Base-by-base conservation (phyloP, 2,797 vertebrate genomes). In the Pterois miles region DNA sequence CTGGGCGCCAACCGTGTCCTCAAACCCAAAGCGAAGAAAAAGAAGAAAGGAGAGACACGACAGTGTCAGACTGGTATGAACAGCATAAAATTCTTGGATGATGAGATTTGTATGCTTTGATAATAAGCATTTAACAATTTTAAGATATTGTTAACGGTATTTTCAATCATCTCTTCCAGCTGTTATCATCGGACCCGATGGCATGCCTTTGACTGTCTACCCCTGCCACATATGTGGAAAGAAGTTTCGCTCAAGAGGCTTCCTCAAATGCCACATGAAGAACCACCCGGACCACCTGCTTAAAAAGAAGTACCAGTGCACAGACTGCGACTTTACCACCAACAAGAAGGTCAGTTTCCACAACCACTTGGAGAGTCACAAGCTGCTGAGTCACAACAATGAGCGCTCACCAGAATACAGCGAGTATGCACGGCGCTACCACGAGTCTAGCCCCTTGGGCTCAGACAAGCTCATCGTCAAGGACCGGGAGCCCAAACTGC, bases 171-270 rank as follows among this genome's bases (percentile, higher is more conserved):
- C 64, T 86, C 83, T 93, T 82, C 86, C 78, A 99, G 98, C 98
- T 91, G 99, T 99, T 92, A 99, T 99, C 83, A 99, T 99, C 71
- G 98, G 98, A 73, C 98, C 98, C 1, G 97, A 99, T 73, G 98
- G 98, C 70, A 95, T 99, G 94, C 98, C 98, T 0, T 92, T 99
- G 93, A 99, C 98, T 2, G 98, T 99, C 85, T 99, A 99, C 86
- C 98, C 98, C 69, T 99, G 98, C 90, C 97, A 99, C 96, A 96
- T 99, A 87, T 99, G 98, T 81, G 98, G 97, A n/a, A 99, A 99
- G 94, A 99, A 99, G 89, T 99, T 99, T 93, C 99, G 99, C 85
- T 99, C 98, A 0, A 95, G 98, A 81, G 98, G 98, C 52, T 99
- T 99, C 94, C 95, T 99, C 82, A 99, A 99, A 95, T 97, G 98